phyloP scores from a whole-genome alignment of 2,113 vertebrate species.

The Delphinus delphis region DNA sequence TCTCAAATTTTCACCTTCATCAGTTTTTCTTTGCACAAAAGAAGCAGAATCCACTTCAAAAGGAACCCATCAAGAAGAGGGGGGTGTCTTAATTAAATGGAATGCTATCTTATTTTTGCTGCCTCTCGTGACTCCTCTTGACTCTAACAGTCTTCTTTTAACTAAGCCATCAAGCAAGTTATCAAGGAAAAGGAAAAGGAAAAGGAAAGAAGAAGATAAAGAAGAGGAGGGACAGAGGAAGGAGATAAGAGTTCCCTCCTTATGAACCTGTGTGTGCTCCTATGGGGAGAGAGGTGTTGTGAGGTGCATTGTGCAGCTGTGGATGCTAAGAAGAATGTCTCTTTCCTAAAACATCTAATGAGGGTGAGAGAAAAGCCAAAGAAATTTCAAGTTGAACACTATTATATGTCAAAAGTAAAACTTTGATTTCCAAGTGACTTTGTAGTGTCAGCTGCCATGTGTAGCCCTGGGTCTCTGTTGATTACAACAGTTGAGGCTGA shows the following conservation, averaged over 20 bases:
- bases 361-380: neutral
- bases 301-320: fast-evolving
- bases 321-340: neutral
- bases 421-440: conserved; percentile 22
- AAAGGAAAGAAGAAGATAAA: neutral
- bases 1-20: neutral
- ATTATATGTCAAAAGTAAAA: conserved; percentile 50
- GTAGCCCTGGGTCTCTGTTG: neutral
- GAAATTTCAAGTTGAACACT: neutral
- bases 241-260: neutral
- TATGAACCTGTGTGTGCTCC: neutral
- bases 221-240: neutral
- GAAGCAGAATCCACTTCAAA: neutral
- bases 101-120: neutral
- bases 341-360: neutral
- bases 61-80: neutral
- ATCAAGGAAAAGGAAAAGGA: neutral
- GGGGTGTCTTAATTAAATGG: neutral
- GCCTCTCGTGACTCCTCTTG: neutral
- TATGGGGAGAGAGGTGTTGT: neutral
- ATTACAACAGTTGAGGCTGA: neutral
- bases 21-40: neutral
- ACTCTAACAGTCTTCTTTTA: neutral
- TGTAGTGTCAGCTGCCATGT: neutral
- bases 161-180: neutral